Conservation (phyloP, 1,140 invertebrate species). For the Patella vulgata region DNA sequence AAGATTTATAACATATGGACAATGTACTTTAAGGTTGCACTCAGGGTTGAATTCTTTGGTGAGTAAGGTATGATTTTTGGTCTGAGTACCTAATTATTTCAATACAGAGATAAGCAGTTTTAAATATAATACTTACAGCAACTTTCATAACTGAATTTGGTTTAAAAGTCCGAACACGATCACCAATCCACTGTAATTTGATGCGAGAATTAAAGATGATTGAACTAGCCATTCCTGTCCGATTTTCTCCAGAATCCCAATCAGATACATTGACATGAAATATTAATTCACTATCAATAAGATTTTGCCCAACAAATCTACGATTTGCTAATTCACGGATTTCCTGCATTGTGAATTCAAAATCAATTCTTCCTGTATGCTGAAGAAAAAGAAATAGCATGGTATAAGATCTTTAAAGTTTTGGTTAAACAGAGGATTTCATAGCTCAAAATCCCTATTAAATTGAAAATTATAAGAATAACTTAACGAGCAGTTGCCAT, state of each 20-base stretch:
- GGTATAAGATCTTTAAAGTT: too few species aligned
- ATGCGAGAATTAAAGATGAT: constrained; percentile 88
- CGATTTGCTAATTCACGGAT: constrained; percentile 71
- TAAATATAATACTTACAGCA: constrained; percentile 71
- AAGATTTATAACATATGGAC: too few species aligned
- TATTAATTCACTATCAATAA: constrained; percentile 85
- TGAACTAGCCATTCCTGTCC: constrained; percentile 84
- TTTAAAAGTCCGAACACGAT: constrained; percentile 91
- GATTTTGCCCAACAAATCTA: constrained; percentile 2
- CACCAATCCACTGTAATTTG: constrained; percentile 85
- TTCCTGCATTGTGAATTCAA: constrained; percentile 85
- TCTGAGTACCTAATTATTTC: too few species aligned
- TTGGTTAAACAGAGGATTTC: too few species aligned
- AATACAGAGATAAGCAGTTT: too few species aligned
- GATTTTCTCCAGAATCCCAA: constrained; percentile 85
- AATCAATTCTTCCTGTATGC: constrained; percentile 88
- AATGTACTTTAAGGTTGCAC: too few species aligned
- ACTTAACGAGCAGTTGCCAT: too few species aligned
- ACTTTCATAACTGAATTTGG: constrained; percentile 89
- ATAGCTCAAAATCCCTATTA: too few species aligned
- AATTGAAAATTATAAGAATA: too few species aligned
- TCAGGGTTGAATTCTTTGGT: too few species aligned
- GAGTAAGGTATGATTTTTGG: too few species aligned
- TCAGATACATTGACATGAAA: constrained; percentile 83
- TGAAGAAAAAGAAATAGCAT: constrained; percentile 68